phyloP scores from a whole-genome alignment of 1,140 invertebrate genomes.

The Matsumurasca onukii region DNA sequence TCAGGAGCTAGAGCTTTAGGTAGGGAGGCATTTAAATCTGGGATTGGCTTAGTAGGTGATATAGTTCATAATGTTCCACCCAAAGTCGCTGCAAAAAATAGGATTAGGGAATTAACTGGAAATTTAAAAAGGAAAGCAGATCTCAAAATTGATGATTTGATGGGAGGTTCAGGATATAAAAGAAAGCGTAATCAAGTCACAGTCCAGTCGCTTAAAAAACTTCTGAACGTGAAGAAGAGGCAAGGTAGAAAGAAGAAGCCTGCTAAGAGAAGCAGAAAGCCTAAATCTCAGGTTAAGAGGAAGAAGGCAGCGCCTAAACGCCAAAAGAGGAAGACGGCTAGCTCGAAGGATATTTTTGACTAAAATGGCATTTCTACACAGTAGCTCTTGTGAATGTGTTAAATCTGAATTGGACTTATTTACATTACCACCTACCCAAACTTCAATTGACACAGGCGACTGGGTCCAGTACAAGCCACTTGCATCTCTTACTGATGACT shows the following conservation, averaged over 20 bases:
- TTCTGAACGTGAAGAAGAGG: neutral
- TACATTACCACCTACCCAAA: conserved; percentile 46
- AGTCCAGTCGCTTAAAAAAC: neutral
- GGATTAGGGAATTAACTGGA: neutral
- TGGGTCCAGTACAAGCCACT: conserved; percentile 49
- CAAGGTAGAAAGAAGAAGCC: neutral
- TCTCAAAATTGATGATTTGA: neutral
- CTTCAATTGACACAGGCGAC: conserved; percentile 45
- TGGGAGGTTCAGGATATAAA: conserved; percentile 16
- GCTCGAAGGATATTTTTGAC: conserved; percentile 14
- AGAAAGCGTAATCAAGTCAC: neutral
- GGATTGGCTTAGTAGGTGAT: neutral
- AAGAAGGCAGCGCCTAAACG: too few species aligned
- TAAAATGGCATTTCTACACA: conserved; percentile 19
- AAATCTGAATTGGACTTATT: conserved; percentile 23
- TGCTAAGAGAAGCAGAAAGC: neutral
- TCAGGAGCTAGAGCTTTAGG: neutral
- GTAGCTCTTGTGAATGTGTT: conserved; percentile 12
- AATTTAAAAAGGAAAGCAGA: conserved; percentile 16
- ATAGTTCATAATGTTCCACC: neutral
- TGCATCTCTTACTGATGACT: conserved; percentile 45
- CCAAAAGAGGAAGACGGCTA: too few species aligned
- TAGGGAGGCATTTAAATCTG: neutral
- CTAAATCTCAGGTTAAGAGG: neutral
- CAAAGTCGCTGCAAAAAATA: neutral